Evolutionary conservation across 2,888 invertebrate species (phyloP), one percentile per base, ranked within the genome.

Genomic region (Heliconius charithonia): DNA sequence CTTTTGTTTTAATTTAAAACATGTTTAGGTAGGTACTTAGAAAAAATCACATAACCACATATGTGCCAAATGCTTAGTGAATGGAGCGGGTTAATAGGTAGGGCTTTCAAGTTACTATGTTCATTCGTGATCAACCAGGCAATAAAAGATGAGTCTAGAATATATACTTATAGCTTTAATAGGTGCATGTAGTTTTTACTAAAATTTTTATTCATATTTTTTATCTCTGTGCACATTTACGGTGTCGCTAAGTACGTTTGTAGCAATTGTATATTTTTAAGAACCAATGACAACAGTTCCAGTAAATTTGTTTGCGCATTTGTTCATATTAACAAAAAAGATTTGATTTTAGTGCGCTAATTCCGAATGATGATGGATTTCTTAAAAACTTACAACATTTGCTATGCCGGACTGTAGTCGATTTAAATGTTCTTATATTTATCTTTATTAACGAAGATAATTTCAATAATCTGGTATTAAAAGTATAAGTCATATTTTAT

Each of bases 31-130:
- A 59, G 10, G n/a, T 37, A 37, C 45, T 67, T 25, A 78, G 59
- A 25, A 69, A 22, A n/a, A 45, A 66, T 66, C 37, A 37, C 25
- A 71, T 62, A 74, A 62, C n/a, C 37, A 75, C 75, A 73, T 67
- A 73, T 56, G 62, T 67, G 56, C 70, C 45, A 66, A 75, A 67
- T 66, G 22, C 80, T 81, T 72, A 77, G 78, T 81, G 80, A 83
- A 83, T 81, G 80, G 70, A 82, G 78, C 82, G 65, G 78, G 80
- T 78, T 83, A 82, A 78, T 78, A 75, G 75, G 51, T 76, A 72
- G 63, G 66, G 63, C 32, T 51, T 66, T 74, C 45, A 73, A 74
- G 78, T 76, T 59, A 56, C 63, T 70, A 79, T 45, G 75, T 56
- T 80, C 41, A 70, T 75, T 83, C 81, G 82, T 82, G 82, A 82